Conservation (phyloP, 2,888 invertebrate species). For the Eudasyphora cyanicolor region DNA sequence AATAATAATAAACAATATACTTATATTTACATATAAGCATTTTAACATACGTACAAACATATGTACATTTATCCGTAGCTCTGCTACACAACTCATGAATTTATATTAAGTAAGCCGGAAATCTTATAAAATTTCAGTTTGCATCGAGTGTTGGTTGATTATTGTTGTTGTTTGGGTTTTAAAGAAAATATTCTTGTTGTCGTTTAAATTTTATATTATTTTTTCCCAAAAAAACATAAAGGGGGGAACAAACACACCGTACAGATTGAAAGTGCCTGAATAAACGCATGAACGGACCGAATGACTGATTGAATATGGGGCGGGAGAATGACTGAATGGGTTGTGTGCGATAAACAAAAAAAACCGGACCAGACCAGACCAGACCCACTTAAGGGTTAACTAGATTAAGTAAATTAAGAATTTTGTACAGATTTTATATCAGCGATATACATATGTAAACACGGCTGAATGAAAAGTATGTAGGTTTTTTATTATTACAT, state of each 20-base stretch:
- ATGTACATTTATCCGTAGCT: too few relatives aligned
- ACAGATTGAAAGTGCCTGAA: conserved; percentile 2
- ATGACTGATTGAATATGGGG: background rate
- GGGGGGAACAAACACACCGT: background rate
- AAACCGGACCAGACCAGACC: conserved; percentile 5
- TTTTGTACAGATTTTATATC: background rate
- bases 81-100: too few relatives aligned
- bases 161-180: conserved; percentile 5
- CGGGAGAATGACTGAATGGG: background rate
- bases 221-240: background rate
- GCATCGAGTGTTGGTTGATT: conserved; percentile 31
- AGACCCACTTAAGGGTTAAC: conserved; percentile 47
- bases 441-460: background rate
- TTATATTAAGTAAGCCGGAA: conserved; percentile 47
- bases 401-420: conserved; percentile 19
- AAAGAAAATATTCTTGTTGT: conserved; percentile 4
- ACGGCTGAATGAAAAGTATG: conserved; percentile 16
- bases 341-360: background rate
- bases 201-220: background rate
- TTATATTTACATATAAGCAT: too few relatives aligned
- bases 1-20: conserved; percentile 7
- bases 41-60: too few relatives aligned
- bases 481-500: conserved; percentile 44
- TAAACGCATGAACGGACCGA: background rate
- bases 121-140: conserved; percentile 44